Conservation (phyloP, 2,113 vertebrate genomes). For the Calidris pygmaea region DNA sequence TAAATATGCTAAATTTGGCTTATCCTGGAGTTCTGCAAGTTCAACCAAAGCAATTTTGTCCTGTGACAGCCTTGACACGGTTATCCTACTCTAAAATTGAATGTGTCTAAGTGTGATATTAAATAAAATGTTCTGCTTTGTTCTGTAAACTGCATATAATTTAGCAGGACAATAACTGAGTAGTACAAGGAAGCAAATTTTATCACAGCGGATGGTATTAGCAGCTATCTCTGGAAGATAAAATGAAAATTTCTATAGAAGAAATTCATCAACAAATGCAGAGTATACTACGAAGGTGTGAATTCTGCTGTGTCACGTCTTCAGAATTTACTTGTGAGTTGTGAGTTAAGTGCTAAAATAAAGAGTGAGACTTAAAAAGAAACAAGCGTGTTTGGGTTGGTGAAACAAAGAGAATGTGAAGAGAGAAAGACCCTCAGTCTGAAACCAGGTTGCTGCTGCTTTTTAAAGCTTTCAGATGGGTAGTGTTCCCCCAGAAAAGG, state of each 20-base stretch:
- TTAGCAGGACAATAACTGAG: background rate
- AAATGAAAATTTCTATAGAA: background rate
- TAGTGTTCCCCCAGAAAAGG: background rate
- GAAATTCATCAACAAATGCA: background rate
- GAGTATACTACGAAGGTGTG: fast-evolving
- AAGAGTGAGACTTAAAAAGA: background rate
- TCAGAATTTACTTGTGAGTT: background rate
- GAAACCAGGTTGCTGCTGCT: background rate
- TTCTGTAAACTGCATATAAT: background rate
- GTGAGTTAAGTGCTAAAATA: background rate
- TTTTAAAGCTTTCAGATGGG: background rate
- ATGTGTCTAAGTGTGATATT: background rate
- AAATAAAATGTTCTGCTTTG: background rate
- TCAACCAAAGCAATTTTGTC: background rate
- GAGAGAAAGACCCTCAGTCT: background rate
- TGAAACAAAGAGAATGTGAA: background rate
- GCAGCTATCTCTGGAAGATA: background rate
- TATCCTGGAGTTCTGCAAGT: background rate
- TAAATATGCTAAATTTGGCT: background rate
- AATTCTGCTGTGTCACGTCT: background rate
- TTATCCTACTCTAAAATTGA: background rate
- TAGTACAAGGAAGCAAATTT: background rate
- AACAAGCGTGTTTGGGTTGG: background rate
- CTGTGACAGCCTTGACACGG: background rate
- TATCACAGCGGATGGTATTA: background rate